phyloP scores from a whole-genome alignment of 2,113 vertebrate species.

The Electrona antarctica region DNA sequence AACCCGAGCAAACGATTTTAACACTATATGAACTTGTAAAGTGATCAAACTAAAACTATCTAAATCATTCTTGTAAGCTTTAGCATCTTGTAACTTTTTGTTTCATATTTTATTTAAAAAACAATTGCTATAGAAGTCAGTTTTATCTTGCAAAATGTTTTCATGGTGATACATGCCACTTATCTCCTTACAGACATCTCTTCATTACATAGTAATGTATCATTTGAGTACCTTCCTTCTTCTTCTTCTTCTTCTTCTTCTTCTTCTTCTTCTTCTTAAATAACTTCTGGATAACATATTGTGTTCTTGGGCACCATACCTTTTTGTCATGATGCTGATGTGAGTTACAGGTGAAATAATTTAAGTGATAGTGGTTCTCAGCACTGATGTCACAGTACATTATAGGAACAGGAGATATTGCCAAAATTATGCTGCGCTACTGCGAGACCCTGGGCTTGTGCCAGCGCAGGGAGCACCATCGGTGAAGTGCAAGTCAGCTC shows the following conservation, averaged over 20 bases:
- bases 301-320: neutral
- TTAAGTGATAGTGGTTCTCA: conserved; percentile 62
- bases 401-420: conserved; percentile 58
- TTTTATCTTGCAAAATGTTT: no score
- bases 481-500: conserved; percentile 65
- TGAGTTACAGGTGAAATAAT: conserved; percentile 51
- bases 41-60: no score
- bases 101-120: neutral
- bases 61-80: conserved; percentile 11
- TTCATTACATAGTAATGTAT: no score
- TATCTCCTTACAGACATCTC: no score
- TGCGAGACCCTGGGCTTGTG: conserved; percentile 56
- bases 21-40: conserved; percentile 43
- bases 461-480: conserved; percentile 58
- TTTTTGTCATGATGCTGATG: conserved; percentile 26
- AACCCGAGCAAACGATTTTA: conserved; percentile 46
- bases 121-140: no score
- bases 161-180: no score
- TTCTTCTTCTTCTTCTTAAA: no score
- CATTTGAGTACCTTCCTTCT: no score
- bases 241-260: no score
- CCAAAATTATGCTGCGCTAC: conserved; percentile 72
- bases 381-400: conserved; percentile 38
- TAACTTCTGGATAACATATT: conserved; percentile 25
- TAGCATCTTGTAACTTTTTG: conserved; percentile 28